Evolutionary conservation across 2,888 invertebrate species (phyloP), one percentile per base, ranked within the genome.

Genomic region (Drosophila algonquin): DNA sequence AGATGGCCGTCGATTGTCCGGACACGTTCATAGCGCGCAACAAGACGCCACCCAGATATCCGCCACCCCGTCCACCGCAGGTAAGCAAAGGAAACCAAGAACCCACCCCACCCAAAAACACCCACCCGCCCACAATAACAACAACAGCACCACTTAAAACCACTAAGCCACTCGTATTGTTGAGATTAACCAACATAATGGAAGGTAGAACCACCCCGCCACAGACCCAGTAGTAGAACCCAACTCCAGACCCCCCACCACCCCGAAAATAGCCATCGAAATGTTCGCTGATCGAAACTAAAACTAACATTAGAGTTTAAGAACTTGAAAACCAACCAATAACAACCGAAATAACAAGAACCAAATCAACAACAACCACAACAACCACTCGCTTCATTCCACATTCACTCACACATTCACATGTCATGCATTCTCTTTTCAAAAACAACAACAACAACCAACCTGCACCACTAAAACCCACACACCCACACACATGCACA

Each of bases 1-100:
- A 99, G 95, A 98, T 98, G 97, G 98, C 99, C 92, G 98, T 99
- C 93, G 99, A 99, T 93, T 98, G 98, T 90, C 99, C 99, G 90
- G 98, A 98, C 92, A 96, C 96, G 89, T 98, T 98, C 94, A 95
- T 97, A 90, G 97, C 96, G 81, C 94, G 96, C 90, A 96, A 96
- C 93, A 98, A 98, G 93, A 97, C 97, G 78, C 97, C 97, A 50
- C 98, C 98, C 46, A 94, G 97, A 89, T 98, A 97, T 94, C 97
- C 97, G 76, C 96, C 97, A 55, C 96, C 96, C 60, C 94, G 96
- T 85, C 95, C 95, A 80, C 94, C 94, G 79, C 94, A 94, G 94
- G 94, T 95, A 91, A 90, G 80, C 73, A 27, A 58, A 32, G 16
- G 18, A 45, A n/a, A 16, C 32, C n/a, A 18, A 44, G 47, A 30